Evolutionary conservation across 2,113 vertebrate genomes (phyloP), one percentile per base, ranked within the genome.

Genomic region (Machaerirhynchus nigripectus): DNA sequence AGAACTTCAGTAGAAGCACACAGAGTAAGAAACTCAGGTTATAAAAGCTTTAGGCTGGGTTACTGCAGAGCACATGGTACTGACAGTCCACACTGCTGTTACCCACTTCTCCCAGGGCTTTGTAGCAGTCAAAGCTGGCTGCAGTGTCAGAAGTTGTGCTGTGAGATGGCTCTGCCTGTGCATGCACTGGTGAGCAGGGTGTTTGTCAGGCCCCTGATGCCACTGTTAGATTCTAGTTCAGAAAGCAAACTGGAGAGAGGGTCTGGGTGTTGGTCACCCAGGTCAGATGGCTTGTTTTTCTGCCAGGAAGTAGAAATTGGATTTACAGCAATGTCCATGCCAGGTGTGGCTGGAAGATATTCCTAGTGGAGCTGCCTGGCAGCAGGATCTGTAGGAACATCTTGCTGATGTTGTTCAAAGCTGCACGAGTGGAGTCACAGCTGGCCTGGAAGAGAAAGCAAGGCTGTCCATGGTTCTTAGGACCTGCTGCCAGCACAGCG

Each of bases 111-210:
- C 30, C 30, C 27, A 23, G 47, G 47, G 60, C 42, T 61, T 22
- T 19, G 60, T 13, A 11, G 56, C 27, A 20, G 40, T 11, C 33
- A 2, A 1, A 30, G 46, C 1, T 27, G 31, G 70, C 15, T 31
- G 52, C 77, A 56, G 59, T 1, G 1, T 26, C 21, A 16, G 63
- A 37, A 74, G 1, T 1, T 88, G 77, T 50, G 49, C 81, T 81
- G 19, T 57, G 88, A 91, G 92, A 70, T 89, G 67, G 69, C 85
- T 88, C 61, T 96, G 87, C 47, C 88, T 4, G 35, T 81, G 94
- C 93, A n/a, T 10, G 16, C 82, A 20, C 35, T 63, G 89, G 24
- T 89, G 75, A 84, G 76, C 69, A 89, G 79, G 59, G 78, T 64
- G 57, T 93, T 90, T 71, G 47, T 26, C 2, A 67, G 84, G 75